A percentile compares a stretch with the other conserved stretches of the same genome.
Evolutionary conservation across 2,888 invertebrate species (phyloP).

Genomic region (Synanthedon vespiformis): DNA sequence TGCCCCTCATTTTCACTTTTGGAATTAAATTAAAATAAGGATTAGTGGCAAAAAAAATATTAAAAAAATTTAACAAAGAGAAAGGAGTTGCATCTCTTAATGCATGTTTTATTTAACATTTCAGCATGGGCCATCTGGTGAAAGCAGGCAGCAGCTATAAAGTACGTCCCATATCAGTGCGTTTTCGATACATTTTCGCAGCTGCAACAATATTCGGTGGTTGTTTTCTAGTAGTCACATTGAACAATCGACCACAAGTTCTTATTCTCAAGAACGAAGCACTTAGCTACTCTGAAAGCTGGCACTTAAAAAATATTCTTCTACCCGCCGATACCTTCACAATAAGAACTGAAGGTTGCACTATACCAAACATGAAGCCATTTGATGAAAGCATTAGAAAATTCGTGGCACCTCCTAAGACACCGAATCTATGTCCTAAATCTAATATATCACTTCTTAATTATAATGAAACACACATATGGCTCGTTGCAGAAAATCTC

Average conservation of each 20-base stretch:
- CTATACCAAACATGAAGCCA: conserved; percentile 74
- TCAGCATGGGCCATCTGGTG: conserved; percentile 38
- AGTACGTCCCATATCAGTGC: conserved; percentile 23
- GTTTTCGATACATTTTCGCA: conserved; percentile 45
- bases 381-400: conserved; percentile 68
- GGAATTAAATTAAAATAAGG: too few relatives aligned
- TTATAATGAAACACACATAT: conserved; percentile 72
- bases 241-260: conserved; percentile 36
- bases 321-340: conserved; percentile 46
- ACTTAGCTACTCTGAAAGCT: conserved; percentile 16
- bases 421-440: conserved; percentile 64
- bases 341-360: conserved; percentile 75
- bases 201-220: conserved; percentile 39
- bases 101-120: conserved; percentile 14
- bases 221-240: conserved; percentile 40
- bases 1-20: too few relatives aligned
- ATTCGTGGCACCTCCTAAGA: conserved; percentile 60
- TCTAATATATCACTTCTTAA: conserved; percentile 63
- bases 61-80: too few relatives aligned
- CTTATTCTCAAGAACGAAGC: conserved; percentile 31
- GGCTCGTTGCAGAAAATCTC: conserved; percentile 57
- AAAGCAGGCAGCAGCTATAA: conserved; percentile 17
- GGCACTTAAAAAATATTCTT: conserved; percentile 17
- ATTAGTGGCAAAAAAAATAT: too few relatives aligned
- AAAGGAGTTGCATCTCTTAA: too few relatives aligned